These are phyloP conservation scores for Halichondria panicea DNA, from an alignment of 37 sponge, comb jelly and placozoan genomes.

Conservation along the genomic window DNA sequence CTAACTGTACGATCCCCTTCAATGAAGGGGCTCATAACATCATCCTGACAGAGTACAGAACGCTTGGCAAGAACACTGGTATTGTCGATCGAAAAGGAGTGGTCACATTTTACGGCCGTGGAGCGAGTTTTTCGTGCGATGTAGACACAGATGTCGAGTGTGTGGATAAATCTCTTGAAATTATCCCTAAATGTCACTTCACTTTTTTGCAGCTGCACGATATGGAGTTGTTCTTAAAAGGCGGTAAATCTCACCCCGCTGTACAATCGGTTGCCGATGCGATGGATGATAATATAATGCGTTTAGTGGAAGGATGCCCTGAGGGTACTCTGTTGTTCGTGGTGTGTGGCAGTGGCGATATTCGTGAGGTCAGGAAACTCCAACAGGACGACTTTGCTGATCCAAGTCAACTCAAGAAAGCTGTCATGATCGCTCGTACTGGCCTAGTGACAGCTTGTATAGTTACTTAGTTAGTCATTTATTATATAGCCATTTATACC, in stretches of 20 bases:
- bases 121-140: background rate
- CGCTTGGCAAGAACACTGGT: constrained; percentile 9
- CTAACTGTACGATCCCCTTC: constrained; percentile 21
- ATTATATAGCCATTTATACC: too few species aligned
- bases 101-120: constrained; percentile 19
- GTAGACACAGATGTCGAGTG: constrained; percentile 39
- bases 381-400: constrained; percentile 10
- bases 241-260: too few species aligned
- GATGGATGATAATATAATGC: constrained; percentile 20
- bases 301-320: constrained; percentile 34
- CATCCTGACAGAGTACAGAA: constrained; percentile 30
- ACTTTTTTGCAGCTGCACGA: constrained; percentile 62
- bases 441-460: constrained; percentile 34
- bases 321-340: constrained; percentile 25
- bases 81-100: constrained; percentile 57
- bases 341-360: constrained; percentile 58
- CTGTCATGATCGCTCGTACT: constrained; percentile 32
- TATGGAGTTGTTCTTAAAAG: constrained; percentile 34
- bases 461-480: too few species aligned
- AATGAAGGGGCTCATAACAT: background rate
- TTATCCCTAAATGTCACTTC: constrained; percentile 23
- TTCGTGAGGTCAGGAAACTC: constrained; percentile 23
- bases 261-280: background rate
- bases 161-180: constrained; percentile 9
- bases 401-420: constrained; percentile 11